Evolutionary conservation across 2,113 vertebrate species (phyloP), one percentile per base, ranked within the genome.

Genomic region (Cebidichthys violaceus): DNA sequence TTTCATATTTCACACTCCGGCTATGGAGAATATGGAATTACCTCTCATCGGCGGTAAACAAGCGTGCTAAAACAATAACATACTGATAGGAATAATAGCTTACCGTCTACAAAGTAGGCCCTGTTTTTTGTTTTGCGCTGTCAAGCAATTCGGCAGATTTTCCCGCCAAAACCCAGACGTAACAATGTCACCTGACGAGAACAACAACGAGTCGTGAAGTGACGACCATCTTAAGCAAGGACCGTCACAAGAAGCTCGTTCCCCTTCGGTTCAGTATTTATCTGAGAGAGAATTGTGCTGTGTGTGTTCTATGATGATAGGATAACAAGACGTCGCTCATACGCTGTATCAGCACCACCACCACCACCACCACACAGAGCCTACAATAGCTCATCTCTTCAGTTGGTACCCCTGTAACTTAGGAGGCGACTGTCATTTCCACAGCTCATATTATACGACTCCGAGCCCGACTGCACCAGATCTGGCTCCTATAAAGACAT

Each of bases 401-500:
- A 45, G 66, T 37, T 31, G 11, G 62, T 62, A 41, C 31, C 27
- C 59, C 72, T 68, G 79, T 70, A 86, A 88, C 70, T 62, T 54
- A 66, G 75, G 60, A 73, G 81, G 77, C 55, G 82, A 89, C 84
- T 88, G 92, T 92, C 85, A 88, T 73, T 87, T 83, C 72, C 73
- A 67, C 47, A 20, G 89, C 77, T 92, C 84, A 85, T 78, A 79
- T 92, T 83, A 83, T 86, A 83, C 85, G 82, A 83, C 79, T 78
- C 66, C n/a, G 70, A 79, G 74, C 84, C 84, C 84, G 84, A 79
- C 83, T 82, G 64, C 92, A 79, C 86, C 87, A 89, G 92, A 94
- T 94, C 95, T 95, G 94, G 94, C 93, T 95, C 94, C 88, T 91
- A 95, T 95, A 94, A 95, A 96, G 94, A 94, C 93, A 43, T 93